Base-by-base conservation (phyloP, 2,113 vertebrate species). In the Sander vitreus region DNA sequence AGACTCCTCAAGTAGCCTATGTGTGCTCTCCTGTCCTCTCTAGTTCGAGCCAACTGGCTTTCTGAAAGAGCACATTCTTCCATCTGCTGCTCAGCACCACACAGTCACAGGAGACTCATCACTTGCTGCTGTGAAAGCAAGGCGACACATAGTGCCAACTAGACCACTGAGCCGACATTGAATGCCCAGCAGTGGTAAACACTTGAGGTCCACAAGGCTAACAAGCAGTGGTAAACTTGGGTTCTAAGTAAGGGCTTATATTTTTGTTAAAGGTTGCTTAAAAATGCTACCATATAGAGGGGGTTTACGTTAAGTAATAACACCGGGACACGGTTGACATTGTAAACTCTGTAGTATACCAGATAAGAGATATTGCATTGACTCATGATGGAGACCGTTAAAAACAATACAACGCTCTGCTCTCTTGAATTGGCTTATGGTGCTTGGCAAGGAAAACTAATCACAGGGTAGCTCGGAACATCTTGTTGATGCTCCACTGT, bases 11-110 rank as follows among this genome's bases (percentile, higher is more conserved):
- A 58, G 8, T 48, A 81, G 76, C 78, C 73, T 62, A 2, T 73
- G 58, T 53, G 72, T 33, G 82, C 70, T 83, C 73, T 83, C 80
- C 55, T 73, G 82, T 55, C 71, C 59, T 84, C 77, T 78, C 80
- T 12, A 48, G 63, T 19, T 55, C 7, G 78, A 81, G 84, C 72
- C 84, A 91, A 85, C 87, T 91, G 87, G 84, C 85, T 79, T 76
- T 85, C 63, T 88, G 57, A 89, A 89, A 89, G 89, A 90, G 75
- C 88, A 84, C 86, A 86, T 90, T 89, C 88, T 87, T 88, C 84
- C 88, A 83, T 85, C 85, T 73, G 81, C 78, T 80, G 75, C 71
- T 73, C 74, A 64, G 73, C 82, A 43, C 39, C 39, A 70, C 79
- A 74, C 73, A 59, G 77, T 81, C 88, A 87, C 85, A 84, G 80